These are phyloP conservation scores for Mesochorus sp. DNA, from an alignment of 2,888 invertebrate species.

Conservation along the genomic window DNA sequence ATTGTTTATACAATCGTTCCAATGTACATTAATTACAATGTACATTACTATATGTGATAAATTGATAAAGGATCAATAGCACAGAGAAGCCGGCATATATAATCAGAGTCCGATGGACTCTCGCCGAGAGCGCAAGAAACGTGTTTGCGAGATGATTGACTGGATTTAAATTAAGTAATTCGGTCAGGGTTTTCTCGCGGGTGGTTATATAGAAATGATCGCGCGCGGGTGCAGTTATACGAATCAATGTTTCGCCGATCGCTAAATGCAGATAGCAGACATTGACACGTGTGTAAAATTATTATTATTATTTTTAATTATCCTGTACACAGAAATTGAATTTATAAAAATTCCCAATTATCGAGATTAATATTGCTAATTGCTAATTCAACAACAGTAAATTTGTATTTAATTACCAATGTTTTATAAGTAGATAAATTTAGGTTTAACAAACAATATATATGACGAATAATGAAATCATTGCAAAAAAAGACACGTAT, in stretches of 20 bases:
- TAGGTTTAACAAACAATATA: too few species aligned
- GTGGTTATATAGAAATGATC: constrained; percentile 13
- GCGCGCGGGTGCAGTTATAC: background rate
- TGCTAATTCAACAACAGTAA: too few species aligned
- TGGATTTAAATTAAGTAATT: constrained; percentile 60
- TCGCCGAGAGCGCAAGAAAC: background rate
- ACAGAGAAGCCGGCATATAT: background rate
- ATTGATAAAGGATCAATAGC: background rate
- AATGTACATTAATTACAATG: too few species aligned
- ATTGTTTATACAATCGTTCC: too few species aligned
- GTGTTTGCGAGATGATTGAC: constrained; percentile 51
- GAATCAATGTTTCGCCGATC: constrained; percentile 11
- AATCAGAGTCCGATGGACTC: background rate
- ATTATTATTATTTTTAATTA: background rate
- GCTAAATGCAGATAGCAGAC: background rate
- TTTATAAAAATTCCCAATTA: too few species aligned
- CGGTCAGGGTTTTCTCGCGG: constrained; percentile 57
- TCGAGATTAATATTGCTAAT: too few species aligned
- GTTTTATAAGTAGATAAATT: too few species aligned
- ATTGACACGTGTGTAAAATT: background rate
- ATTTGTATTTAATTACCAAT: too few species aligned
- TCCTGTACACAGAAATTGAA: background rate
- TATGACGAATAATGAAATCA: too few species aligned
- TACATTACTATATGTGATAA: too few species aligned
- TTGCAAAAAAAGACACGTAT: too few species aligned